These are phyloP conservation scores for Proisotoma minuta DNA, from an alignment of 2,888 invertebrate species.

Conservation along the genomic window DNA sequence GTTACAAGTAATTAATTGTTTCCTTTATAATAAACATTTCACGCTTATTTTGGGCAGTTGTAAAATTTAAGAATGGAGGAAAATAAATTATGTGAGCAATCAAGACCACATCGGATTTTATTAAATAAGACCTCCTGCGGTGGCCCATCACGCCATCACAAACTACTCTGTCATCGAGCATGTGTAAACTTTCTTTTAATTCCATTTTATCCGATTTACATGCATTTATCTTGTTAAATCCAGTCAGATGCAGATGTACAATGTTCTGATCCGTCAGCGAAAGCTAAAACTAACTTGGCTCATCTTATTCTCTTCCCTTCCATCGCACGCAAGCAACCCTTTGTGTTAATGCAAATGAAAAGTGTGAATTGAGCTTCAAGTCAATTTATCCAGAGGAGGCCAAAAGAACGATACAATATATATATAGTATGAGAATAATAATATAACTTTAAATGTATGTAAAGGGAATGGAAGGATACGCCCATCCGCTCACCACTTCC, in stretches of 20 bases:
- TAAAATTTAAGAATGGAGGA: too few relatives aligned
- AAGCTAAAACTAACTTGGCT: too few relatives aligned
- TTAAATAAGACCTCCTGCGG: constrained; percentile 36
- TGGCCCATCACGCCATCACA: background rate
- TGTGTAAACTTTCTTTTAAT: constrained; percentile 37
- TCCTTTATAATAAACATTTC: too few relatives aligned
- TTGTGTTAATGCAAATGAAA: background rate
- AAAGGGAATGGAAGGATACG: constrained; percentile 37
- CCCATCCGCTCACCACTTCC: constrained; percentile 47
- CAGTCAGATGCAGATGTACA: background rate
- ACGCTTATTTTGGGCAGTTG: too few relatives aligned
- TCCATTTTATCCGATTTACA: constrained; percentile 25
- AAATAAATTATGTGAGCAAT: constrained; percentile 33
- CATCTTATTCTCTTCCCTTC: too few relatives aligned
- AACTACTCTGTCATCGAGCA: constrained; percentile 20
- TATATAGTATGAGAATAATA: background rate
- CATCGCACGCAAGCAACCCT: too few relatives aligned
- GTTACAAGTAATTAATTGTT: too few relatives aligned
- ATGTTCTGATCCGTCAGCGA: too few relatives aligned
- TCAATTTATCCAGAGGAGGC: background rate
- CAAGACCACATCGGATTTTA: constrained; percentile 37
- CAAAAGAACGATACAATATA: too few relatives aligned
- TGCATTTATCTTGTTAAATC: background rate
- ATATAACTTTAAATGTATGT: too few relatives aligned
- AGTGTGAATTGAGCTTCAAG: constrained; percentile 5